Evolutionary conservation across 2,797 vertebrate species (phyloP).

Genomic region (Eulemur rubriventer): DNA sequence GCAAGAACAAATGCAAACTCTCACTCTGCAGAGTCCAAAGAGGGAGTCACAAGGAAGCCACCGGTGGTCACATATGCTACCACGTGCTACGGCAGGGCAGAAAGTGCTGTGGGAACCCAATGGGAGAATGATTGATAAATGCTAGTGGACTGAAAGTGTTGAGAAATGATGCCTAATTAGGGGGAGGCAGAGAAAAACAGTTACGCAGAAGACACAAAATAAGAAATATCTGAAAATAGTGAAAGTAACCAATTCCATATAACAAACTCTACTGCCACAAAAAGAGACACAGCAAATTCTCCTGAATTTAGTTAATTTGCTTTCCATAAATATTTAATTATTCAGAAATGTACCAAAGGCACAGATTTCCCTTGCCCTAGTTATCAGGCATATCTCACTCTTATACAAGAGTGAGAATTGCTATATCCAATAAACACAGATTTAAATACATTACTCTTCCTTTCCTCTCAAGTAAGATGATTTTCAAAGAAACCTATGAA

Average conservation of each 20-base stretch:
- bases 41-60: not conserved
- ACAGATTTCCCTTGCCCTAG: slow-evolving; percentile 61
- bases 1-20: not conserved
- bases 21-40: not conserved
- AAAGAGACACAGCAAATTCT: slow-evolving; percentile 48
- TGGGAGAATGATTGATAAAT: not conserved
- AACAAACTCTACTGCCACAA: not conserved
- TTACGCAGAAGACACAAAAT: not conserved
- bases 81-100: not conserved
- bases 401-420: slow-evolving; percentile 53
- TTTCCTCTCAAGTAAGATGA: slow-evolving; percentile 43
- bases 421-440: not conserved
- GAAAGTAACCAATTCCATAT: not conserved
- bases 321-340: slow-evolving; percentile 69
- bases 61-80: not conserved
- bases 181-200: not conserved
- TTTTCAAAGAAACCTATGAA: slow-evolving; percentile 49
- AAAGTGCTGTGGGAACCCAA: not conserved
- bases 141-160: not conserved
- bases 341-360: slow-evolving; percentile 49
- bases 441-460: slow-evolving; percentile 45
- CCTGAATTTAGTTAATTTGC: slow-evolving; percentile 42
- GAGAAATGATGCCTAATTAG: not conserved
- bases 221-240: slow-evolving; percentile 4
- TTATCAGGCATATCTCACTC: slow-evolving; percentile 23